A percentile compares a stretch with the other conserved stretches of the same genome.
phyloP scores from a whole-genome alignment of 2,797 vertebrate genomes.

The Centroberyx gerrardi region DNA sequence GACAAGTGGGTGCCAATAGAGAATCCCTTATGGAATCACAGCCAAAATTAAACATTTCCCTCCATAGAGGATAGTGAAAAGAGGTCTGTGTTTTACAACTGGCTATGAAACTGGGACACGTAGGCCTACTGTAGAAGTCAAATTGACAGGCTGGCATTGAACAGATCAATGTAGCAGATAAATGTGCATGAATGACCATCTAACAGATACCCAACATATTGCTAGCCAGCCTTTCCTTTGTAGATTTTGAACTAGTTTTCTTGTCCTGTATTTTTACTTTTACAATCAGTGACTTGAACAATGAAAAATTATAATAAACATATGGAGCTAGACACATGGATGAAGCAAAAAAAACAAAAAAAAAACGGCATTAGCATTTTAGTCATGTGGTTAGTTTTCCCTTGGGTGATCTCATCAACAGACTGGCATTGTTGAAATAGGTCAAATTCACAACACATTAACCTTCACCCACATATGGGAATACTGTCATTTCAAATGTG shows the following conservation, averaged over 20 bases:
- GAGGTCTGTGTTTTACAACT: constrained; percentile 68
- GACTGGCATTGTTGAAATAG: constrained; percentile 63
- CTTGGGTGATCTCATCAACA: constrained; percentile 36
- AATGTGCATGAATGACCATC: constrained; percentile 55
- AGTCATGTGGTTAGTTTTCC: constrained; percentile 33
- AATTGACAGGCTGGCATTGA: constrained; percentile 53
- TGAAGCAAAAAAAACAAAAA: neutral
- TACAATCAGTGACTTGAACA: constrained; percentile 1
- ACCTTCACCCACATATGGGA: constrained; percentile 70
- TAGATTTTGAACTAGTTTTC: neutral
- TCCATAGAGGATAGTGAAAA: constrained; percentile 68
- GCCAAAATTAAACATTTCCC: constrained; percentile 71
- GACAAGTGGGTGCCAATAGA: constrained; percentile 46
- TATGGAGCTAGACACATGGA: neutral
- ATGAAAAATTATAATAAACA: neutral
- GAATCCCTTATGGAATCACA: constrained; percentile 60
- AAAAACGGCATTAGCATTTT: constrained; percentile 23
- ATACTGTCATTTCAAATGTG: constrained; percentile 64
- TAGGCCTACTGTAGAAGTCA: constrained; percentile 27
- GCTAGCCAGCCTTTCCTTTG: neutral
- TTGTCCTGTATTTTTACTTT: neutral
- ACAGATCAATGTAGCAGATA: constrained; percentile 72
- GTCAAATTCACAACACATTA: constrained; percentile 75
- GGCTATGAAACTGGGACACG: constrained; percentile 78
- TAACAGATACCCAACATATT: constrained; percentile 18